A percentile compares a stretch with the other conserved stretches of the same genome.
Evolutionary conservation across 2,113 vertebrate species (phyloP).

Genomic region (Chaetodon trifascialis): DNA sequence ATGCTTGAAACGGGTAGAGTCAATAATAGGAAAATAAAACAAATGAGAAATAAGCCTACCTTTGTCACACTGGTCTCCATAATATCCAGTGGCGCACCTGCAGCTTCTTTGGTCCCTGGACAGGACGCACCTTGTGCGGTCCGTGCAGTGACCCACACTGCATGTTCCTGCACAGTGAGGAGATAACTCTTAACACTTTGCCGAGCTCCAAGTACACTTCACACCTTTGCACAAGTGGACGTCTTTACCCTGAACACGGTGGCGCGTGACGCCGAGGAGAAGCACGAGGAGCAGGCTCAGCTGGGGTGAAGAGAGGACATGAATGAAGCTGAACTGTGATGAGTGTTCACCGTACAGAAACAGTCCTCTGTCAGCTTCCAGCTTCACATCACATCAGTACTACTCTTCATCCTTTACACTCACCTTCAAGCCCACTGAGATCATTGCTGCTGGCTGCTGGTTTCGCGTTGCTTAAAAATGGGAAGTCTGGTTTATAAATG

Average conservation of each 20-base stretch:
- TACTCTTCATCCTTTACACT: background rate
- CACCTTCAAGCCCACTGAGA: slow-evolving; percentile 51
- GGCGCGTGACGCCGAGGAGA: slow-evolving; percentile 27
- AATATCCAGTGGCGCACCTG: slow-evolving; percentile 75
- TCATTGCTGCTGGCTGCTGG: slow-evolving; percentile 28
- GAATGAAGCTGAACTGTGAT: background rate
- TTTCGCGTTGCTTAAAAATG: background rate
- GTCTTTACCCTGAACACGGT: slow-evolving; percentile 63
- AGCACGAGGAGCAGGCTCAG: slow-evolving; percentile 52
- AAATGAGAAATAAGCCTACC: slow-evolving; percentile 37
- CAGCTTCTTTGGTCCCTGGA: slow-evolving; percentile 71
- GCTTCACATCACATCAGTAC: background rate
- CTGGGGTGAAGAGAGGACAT: slow-evolving; percentile 47
- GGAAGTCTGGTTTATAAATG: background rate
- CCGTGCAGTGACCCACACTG: slow-evolving; percentile 66
- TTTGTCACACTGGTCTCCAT: slow-evolving; percentile 78
- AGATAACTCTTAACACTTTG: fast-evolving
- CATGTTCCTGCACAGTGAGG: slow-evolving; percentile 68
- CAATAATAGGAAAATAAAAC: background rate
- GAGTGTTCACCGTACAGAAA: background rate
- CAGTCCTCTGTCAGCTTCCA: background rate
- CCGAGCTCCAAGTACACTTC: fast-evolving
- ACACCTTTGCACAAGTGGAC: background rate
- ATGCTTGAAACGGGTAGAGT: background rate
- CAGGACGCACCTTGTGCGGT: slow-evolving; percentile 63